Base-by-base conservation (phyloP, 2,113 vertebrate species). In the Tapirus terrestris region DNA sequence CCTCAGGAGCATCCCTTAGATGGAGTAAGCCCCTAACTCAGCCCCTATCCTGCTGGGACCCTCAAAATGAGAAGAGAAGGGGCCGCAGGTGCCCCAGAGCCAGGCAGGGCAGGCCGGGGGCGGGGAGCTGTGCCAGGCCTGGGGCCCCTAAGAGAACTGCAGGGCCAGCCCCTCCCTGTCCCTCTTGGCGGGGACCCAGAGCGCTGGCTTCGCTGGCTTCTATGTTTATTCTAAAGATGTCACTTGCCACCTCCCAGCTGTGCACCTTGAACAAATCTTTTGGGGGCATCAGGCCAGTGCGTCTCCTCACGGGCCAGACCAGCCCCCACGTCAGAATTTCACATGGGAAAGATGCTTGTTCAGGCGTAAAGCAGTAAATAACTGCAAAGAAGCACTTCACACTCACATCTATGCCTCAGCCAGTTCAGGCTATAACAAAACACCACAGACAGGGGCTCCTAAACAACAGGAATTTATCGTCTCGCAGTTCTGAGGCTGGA, bases 291-390 rank as follows among this genome's bases (percentile, higher is more conserved):
- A 21, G 51, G 61, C 20, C 56, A 8, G 48, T 21, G 33, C 4
- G 0, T 36, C 39, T 16, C 61, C 31, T 27, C 48, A 3, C 0
- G 36, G 25, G 16, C n/a, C 72, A 14, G 75, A 58, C 60, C 39
- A 12, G 67, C 68, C 53, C 14, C 82, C n/a, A 60, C 6, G 33
- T 21, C 33, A 39, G 68, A 48, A 8, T 17, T 61, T n/a, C 21
- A 12, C 18, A 6, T 2, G 8, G 77, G 14, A 53, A 27, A 58
- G 14, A 43, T 1, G 1, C 61, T 68, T 0, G 0, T 9, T 27
- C 8, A 3, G 51, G 45, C 6, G 5, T 5, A 29, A 39, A 29
- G 72, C 13, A 8, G 29, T 23, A 3, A 27, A 12, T 43, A 8
- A 33, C 6, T 5, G 21, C 31, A 45, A 16, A 51, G 81, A 25